Evolutionary conservation across 2,113 vertebrate species (phyloP), one percentile per base, ranked within the genome.

Genomic region (Antidorcas marsupialis): DNA sequence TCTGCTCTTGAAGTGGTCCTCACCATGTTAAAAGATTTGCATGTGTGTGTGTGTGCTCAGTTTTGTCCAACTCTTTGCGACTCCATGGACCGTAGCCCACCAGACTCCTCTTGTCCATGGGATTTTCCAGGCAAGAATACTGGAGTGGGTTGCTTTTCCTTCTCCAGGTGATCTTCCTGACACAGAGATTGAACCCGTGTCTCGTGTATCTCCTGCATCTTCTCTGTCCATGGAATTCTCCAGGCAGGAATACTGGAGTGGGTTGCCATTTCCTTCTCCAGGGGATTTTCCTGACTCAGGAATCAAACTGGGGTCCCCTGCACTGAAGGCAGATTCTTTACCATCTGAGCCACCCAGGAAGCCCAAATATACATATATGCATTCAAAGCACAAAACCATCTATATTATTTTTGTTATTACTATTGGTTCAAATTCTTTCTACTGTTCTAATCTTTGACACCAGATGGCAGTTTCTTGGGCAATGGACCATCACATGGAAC

Each of bases 351-450:
- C 67, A 23, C 67, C 21, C 5, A 0, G 36, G 36, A 74, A 74
- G 67, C 17, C 30, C 14, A n/a, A 52, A n/a, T 14, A n/a, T 82
- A 53, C 6, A 52, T 23, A 82, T n/a, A 82, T n/a, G 19, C 17
- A 82, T n/a, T 52, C 47, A 78, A 82, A 82, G 79, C 6, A 30
- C 14, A 1, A 12, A 55, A 47, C 28, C 1, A 13, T 62, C 30
- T 53, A 36, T 53, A 53, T 17, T 53, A 53, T 39, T 55, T 2
- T 52, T 71, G 4, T 91, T 95, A 60, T 90, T 92, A 82, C 62
- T 86, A 84, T 87, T 89, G 64, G 50, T 23, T 97, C 59, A 82
- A 67, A 85, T 96, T 91, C 87, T 83, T 90, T 94, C 79, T 74
- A 71, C 85, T 74, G 16, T 53, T 86, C 50, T 55, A 45, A 74